Conservation (phyloP, 2,113 vertebrate genomes). For the Cyprinodon tularosa region DNA sequence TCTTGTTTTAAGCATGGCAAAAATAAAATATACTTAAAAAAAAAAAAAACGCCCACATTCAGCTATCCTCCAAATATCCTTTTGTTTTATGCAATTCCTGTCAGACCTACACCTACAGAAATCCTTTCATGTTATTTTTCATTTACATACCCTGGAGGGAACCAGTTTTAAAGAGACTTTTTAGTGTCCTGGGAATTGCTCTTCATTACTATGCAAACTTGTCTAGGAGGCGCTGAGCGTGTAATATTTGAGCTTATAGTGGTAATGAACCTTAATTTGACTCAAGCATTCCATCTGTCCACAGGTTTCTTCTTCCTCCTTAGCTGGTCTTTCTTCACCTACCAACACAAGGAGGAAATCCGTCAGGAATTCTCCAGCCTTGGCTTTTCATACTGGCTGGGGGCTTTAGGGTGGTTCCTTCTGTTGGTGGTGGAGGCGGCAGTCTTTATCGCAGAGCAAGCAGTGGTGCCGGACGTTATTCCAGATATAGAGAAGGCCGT, state of each 20-base stretch:
- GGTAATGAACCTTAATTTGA: conserved; percentile 29
- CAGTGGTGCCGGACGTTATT: conserved; percentile 66
- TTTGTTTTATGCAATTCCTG: conserved; percentile 40
- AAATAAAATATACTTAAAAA: background rate
- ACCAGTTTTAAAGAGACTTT: conserved; percentile 42
- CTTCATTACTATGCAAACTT: conserved; percentile 60
- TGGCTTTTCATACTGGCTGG: conserved; percentile 76
- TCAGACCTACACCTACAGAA: conserved; percentile 28
- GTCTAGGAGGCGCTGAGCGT: conserved; percentile 45
- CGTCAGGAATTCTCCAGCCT: conserved; percentile 62
- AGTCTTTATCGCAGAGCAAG: conserved; percentile 70
- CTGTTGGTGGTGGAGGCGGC: conserved; percentile 47
- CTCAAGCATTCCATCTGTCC: conserved; percentile 18
- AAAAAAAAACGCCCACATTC: conserved; percentile 5
- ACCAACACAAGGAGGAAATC: conserved; percentile 75
- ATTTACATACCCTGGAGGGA: conserved; percentile 48
- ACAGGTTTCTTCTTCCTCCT: conserved; percentile 82
- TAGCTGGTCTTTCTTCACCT: conserved; percentile 80
- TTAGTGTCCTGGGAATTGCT: conserved; percentile 46
- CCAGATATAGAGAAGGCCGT: conserved; percentile 68
- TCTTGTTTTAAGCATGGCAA: conserved; percentile 1
- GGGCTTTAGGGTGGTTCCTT: conserved; percentile 70
- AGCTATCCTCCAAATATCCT: conserved; percentile 40
- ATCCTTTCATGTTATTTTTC: conserved; percentile 25
- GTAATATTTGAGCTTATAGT: conserved; percentile 50